Percentiles rank a stretch among this genome's conserved stretches.
These are phyloP conservation scores for Shinisaurus crocodilurus DNA, from an alignment of 2,113 vertebrate genomes.

Conservation along the genomic window DNA sequence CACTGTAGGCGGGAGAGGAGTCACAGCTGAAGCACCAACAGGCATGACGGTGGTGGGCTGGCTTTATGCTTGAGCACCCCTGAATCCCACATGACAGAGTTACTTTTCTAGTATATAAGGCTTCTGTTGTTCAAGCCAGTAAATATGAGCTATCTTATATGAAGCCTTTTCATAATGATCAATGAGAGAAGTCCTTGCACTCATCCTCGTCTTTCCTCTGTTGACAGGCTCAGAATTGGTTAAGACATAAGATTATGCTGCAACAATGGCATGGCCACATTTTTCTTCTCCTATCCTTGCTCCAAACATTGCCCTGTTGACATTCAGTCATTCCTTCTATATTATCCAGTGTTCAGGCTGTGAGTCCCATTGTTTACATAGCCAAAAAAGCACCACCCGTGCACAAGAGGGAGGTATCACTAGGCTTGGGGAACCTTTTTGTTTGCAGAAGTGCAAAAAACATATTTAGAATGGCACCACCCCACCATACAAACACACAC, in stretches of 20 bases:
- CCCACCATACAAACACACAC: too few species aligned
- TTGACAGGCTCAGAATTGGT: neutral
- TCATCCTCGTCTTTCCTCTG: neutral
- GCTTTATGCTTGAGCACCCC: neutral
- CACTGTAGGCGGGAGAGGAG: neutral
- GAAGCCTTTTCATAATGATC: constrained; percentile 13
- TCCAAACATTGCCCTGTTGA: neutral
- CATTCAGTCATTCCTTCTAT: neutral
- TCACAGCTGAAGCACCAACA: neutral
- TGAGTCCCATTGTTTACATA: neutral
- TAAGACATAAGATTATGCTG: neutral
- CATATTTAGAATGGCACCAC: neutral
- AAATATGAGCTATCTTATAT: neutral
- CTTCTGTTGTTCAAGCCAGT: neutral
- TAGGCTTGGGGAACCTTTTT: too few species aligned
- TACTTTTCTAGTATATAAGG: accelerated
- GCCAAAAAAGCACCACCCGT: neutral
- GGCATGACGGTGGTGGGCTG: neutral
- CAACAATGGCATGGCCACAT: neutral
- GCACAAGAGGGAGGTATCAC: too few species aligned
- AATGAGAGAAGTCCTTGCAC: neutral
- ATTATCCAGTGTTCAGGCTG: neutral
- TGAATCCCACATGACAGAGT: neutral
- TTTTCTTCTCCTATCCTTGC: constrained; percentile 1
- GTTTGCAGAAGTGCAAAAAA: neutral